A percentile compares a stretch with the other conserved stretches of the same genome.
Evolutionary conservation across 2,113 vertebrate species (phyloP).

Genomic region (Todiramphus saurophagus): DNA sequence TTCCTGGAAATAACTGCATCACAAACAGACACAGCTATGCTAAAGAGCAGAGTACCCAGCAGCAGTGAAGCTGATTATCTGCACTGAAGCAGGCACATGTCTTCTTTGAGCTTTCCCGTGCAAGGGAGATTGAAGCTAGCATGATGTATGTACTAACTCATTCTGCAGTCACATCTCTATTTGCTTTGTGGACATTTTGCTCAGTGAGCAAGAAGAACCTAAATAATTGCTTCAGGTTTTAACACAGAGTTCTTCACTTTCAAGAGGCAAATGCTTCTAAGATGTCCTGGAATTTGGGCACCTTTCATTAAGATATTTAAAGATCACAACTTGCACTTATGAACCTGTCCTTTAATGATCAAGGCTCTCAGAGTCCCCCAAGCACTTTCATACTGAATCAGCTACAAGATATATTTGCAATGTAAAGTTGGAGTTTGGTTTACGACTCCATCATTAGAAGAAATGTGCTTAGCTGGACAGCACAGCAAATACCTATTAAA

Average conservation of each 20-base stretch:
- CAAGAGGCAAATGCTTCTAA: not conserved
- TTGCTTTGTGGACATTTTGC: not conserved
- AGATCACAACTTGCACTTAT: not conserved
- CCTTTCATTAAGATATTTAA: not conserved
- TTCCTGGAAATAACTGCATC: not conserved
- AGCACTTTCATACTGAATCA: not conserved
- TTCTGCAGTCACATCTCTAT: not conserved
- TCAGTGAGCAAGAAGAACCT: not conserved
- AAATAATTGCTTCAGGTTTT: not conserved
- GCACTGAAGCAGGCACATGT: not conserved
- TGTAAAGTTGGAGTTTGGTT: not conserved
- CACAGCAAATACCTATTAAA: not conserved
- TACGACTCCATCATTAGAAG: not conserved
- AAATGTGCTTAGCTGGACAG: not conserved
- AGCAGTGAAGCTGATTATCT: not conserved
- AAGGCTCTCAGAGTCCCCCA: not conserved
- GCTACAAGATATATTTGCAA: not conserved
- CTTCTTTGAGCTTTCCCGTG: not conserved
- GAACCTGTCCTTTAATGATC: not conserved
- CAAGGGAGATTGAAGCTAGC: not conserved
- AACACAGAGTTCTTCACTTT: not conserved
- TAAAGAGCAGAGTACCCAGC: not conserved
- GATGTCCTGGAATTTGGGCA: not conserved
- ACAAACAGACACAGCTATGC: not conserved
- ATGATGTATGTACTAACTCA: not conserved